Evolutionary conservation across 2,888 invertebrate species (phyloP).

Genomic region (Acleris holmiana): DNA sequence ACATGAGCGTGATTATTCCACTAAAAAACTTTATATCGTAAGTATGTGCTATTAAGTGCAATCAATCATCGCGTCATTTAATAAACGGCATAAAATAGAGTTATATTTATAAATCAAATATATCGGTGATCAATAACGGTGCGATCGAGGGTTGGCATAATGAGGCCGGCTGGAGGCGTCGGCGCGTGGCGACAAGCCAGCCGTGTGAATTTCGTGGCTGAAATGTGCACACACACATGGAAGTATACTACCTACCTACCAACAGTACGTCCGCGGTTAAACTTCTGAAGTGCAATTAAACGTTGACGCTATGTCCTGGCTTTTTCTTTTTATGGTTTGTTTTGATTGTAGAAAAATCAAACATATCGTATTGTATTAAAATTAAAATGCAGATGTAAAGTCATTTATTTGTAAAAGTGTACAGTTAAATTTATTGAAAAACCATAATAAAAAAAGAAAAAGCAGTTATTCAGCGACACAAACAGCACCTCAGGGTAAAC

Average conservation of each 20-base stretch:
- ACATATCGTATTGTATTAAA: too few species aligned
- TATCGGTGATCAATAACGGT: constrained; percentile 65
- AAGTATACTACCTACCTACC: not conserved
- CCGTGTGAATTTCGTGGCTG: constrained; percentile 73
- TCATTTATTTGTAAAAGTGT: too few species aligned
- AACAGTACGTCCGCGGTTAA: not conserved
- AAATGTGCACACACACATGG: constrained; percentile 42
- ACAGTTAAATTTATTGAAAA: too few species aligned
- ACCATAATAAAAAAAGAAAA: too few species aligned
- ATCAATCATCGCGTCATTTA: constrained; percentile 35
- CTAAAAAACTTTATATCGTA: constrained; percentile 1
- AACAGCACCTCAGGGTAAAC: too few species aligned
- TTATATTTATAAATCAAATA: constrained; percentile 31
- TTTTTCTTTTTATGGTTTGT: not conserved
- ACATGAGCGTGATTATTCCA: not conserved
- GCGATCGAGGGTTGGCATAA: constrained; percentile 63
- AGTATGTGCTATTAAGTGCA: not conserved
- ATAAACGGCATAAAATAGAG: constrained; percentile 28
- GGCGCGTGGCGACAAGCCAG: constrained; percentile 72
- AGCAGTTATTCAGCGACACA: too few species aligned
- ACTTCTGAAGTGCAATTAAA: constrained; percentile 5
- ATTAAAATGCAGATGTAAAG: too few species aligned
- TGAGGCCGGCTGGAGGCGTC: constrained; percentile 74
- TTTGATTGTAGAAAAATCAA: not conserved
- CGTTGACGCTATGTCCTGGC: constrained; percentile 7